Conservation (phyloP, 2,113 vertebrate species). For the Apeltes quadracus region DNA sequence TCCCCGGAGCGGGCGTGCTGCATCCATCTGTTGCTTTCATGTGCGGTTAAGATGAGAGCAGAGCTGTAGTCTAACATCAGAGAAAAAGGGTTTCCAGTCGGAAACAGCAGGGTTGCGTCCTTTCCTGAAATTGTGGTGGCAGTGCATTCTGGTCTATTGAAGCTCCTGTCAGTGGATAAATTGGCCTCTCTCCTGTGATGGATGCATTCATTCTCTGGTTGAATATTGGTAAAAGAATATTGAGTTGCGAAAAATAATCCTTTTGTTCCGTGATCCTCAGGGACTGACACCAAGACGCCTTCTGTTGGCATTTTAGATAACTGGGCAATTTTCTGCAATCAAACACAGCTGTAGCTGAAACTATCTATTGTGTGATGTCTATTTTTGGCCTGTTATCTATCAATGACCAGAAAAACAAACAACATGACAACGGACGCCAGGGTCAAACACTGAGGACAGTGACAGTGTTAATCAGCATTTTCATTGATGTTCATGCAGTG, state of each 20-base stretch:
- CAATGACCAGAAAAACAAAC: constrained; percentile 34
- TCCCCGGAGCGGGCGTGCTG: constrained; percentile 29
- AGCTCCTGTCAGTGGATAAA: constrained; percentile 29
- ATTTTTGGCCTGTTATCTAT: constrained; percentile 31
- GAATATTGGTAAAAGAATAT: constrained; percentile 22
- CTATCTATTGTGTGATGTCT: constrained; percentile 29
- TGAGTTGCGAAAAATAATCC: constrained; percentile 3
- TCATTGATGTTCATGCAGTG: constrained; percentile 4
- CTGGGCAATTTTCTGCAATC: constrained; percentile 35
- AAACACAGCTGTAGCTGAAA: constrained; percentile 30
- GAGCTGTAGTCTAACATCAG: constrained; percentile 25
- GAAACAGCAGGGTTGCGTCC: constrained; percentile 13
- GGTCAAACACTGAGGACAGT: constrained; percentile 9
- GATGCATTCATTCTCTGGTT: constrained; percentile 28
- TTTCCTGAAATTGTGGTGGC: constrained; percentile 11
- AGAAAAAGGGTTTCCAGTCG: constrained; percentile 16
- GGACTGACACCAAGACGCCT: constrained; percentile 34
- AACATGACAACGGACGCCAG: constrained; percentile 10
- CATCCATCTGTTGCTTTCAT: constrained; percentile 49
- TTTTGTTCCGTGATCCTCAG: constrained; percentile 42
- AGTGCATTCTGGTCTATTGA: constrained; percentile 23
- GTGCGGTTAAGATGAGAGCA: constrained; percentile 40
- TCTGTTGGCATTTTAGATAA: constrained; percentile 16
- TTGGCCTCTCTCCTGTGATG: constrained; percentile 3
- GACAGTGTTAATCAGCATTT: constrained; percentile 39